Base-by-base conservation (phyloP, 2,113 vertebrate species). In the Chlorocebus sabaeus region DNA sequence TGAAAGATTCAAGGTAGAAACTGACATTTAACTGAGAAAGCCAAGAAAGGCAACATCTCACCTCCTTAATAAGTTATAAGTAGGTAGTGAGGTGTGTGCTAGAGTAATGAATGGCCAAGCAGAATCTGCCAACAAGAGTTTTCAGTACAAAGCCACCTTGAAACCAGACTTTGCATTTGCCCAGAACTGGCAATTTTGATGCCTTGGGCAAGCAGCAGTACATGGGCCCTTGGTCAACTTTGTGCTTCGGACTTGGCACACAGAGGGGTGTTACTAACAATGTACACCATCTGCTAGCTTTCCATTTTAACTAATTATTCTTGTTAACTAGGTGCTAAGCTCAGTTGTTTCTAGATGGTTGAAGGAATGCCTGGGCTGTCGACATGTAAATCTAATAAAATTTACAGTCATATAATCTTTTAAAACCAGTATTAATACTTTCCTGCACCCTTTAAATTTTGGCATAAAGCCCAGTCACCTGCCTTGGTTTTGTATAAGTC, bases 291-390 rank as follows among this genome's bases (percentile, higher is more conserved):
- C 97, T 98, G 97, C 88, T 96, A 89, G 88, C 81, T 97, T 97
- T 84, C 92, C 8, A 5, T 96, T 96, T 96, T 97, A 97, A 97
- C 96, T 92, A 96, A 96, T 97, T 98, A 98, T 97, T 97, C 95
- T 96, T 93, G 97, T 96, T 96, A 97, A 98, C 92, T 96, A 98
- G 97, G 95, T 97, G 98, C 84, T 93, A 97, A 95, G 92, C 95
- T 97, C 87, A 92, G 90, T 96, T 96, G 97, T 93, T 97, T 96
- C 92, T 86, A 86, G 8, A 89, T 10, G 30, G 79, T 78, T 79
- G 84, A 95, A 90, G 94, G 67, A 89, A 95, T 68, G 92, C 89
- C 83, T 59, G 67, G 76, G 75, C 67, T 97, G 75, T 92, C 97
- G 85, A 90, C 38, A 40, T 45, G 30, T 61, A 96, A 75, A 95